Base-by-base conservation (phyloP, 37 sponge, comb jelly and placozoan species). In the Theonella swinhoei region DNA sequence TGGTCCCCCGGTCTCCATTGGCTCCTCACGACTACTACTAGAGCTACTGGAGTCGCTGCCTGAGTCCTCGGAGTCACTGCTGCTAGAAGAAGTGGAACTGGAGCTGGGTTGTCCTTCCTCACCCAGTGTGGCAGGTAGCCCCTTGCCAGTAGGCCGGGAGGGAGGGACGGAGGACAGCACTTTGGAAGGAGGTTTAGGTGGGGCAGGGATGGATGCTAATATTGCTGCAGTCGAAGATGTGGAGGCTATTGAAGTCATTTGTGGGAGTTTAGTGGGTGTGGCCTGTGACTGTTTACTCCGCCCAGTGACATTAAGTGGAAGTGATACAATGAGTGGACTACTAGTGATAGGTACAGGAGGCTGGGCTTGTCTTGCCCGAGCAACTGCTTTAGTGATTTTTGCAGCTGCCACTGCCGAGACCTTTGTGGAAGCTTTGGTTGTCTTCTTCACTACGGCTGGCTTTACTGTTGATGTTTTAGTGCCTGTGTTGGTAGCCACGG, bases 351-450 rank as follows among this genome's bases (percentile, higher is more conserved):
- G 47, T 32, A 11, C 20, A 35, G 25, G 22, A 4, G 20, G 31
- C 22, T 22, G 22, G 14, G 23, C 73, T 58, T 41, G 1, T 3
- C 70, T 24, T 14, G 80, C 71, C 29, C 78, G 42, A 39, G 71
- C 69, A 19, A 85, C 78, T 62, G 85, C 76, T 42, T 85, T 85
- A 3, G 78, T 28, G 24, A 85, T 77, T 71, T 77, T 85, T 9
- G 42, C 75, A 22, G 62, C 59, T 1, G 70, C 42, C 25, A 29
- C 35, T 19, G 47, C 41, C 2, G 64, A 40, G 43, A 24, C 4
- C n/a, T 62, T 60, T 4, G 28, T 60, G 31, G 67, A 66, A 19
- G 67, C 26, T 8, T 9, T 14, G 7, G 7, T 47, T 47, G 54
- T 47, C n/a, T 29, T 29, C 67, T 29, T 5, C 67, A 29, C 67